Conservation (phyloP, 30 jellyfish, hydroid and myxozoan genomes). For the Aurelia coerulea region DNA sequence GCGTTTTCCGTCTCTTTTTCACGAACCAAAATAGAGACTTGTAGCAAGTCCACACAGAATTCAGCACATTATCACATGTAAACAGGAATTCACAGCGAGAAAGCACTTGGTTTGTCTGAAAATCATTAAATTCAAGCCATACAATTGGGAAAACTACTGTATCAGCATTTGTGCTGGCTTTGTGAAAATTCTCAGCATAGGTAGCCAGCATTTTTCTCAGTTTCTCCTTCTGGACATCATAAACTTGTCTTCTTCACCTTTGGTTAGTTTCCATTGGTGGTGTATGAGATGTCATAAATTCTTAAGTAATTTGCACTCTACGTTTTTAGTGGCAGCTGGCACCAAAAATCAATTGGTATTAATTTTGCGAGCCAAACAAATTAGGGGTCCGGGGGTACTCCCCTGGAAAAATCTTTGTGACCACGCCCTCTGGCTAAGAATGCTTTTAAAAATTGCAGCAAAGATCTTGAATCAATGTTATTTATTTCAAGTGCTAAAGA, state of each 20-base stretch:
- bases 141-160: conserved; percentile 30
- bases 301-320: conserved; percentile 1
- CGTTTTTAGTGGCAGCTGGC: too few species aligned
- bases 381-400: too few species aligned
- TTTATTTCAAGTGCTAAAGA: too few species aligned
- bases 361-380: too few species aligned
- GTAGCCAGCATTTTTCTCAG: conserved; percentile 1
- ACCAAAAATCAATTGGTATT: too few species aligned
- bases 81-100: conserved; percentile 18
- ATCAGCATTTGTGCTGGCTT: conserved; percentile 22
- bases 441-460: too few species aligned
- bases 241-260: not conserved
- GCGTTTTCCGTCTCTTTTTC: too few species aligned
- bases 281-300: not conserved
- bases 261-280: conserved; percentile 1
- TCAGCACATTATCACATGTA: conserved; percentile 27
- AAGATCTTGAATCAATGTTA: too few species aligned
- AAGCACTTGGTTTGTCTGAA: conserved; percentile 29
- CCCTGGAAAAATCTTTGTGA: too few species aligned
- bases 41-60: too few species aligned
- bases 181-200: not conserved
- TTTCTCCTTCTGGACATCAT: not conserved
- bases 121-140: conserved; percentile 28
- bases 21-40: too few species aligned
- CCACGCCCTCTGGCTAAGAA: too few species aligned